Percentiles rank a stretch among this genome's conserved stretches.
Conservation (phyloP, 2,888 invertebrate genomes). For the Cactoblastis cactorum region DNA sequence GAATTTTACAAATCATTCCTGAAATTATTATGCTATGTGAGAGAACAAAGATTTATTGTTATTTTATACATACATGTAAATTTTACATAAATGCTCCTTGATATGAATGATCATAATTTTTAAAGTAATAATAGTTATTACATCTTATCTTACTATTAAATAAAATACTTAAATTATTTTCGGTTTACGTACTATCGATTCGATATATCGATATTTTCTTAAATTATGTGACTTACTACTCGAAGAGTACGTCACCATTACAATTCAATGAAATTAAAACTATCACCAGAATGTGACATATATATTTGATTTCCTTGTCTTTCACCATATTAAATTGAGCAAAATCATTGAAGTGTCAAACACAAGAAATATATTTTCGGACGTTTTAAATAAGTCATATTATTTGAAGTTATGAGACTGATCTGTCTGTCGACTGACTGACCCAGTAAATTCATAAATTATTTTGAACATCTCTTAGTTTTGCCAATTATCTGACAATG, state of each 20-base stretch:
- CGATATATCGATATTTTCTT: background rate
- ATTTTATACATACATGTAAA: too few relatives aligned
- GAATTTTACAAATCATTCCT: too few relatives aligned
- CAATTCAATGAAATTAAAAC: background rate
- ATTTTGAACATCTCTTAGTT: slow-evolving; percentile 28
- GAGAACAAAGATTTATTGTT: too few relatives aligned
- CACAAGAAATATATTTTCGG: background rate
- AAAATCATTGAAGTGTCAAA: slow-evolving; percentile 16
- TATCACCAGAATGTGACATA: background rate
- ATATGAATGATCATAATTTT: too few relatives aligned
- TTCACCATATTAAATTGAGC: background rate
- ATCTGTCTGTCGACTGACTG: slow-evolving; percentile 27
- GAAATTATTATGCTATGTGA: too few relatives aligned
- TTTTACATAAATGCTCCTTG: too few relatives aligned
- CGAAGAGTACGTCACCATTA: slow-evolving; percentile 7
- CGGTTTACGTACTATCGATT: background rate
- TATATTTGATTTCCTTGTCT: slow-evolving; percentile 7
- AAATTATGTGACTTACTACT: background rate
- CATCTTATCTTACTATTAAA: too few relatives aligned
- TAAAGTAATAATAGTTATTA: too few relatives aligned
- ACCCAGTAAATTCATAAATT: slow-evolving; percentile 39
- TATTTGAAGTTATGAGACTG: slow-evolving; percentile 26
- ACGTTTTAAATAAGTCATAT: slow-evolving; percentile 19
- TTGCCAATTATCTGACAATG: slow-evolving; percentile 45
- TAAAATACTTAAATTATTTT: too few relatives aligned